Conservation (phyloP, 2,113 vertebrate genomes). For the Bostrychus sinensis region DNA sequence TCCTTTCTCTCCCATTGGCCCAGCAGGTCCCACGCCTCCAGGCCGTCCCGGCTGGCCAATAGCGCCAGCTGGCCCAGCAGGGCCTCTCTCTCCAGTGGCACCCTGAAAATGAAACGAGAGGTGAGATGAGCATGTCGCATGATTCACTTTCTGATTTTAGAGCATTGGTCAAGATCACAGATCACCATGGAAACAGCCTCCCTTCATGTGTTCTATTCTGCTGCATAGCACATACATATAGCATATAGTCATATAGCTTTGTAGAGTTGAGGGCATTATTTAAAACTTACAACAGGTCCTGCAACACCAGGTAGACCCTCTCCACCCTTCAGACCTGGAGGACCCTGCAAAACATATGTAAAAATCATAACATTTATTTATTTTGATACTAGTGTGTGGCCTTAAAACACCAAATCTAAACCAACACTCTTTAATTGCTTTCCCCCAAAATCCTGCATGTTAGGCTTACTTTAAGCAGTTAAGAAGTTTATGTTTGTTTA, state of each 20-base stretch:
- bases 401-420: too few species aligned
- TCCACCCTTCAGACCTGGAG: slow-evolving; percentile 87
- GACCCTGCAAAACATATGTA: slow-evolving; percentile 76
- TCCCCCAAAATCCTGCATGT: too few species aligned
- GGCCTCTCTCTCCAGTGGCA: slow-evolving; percentile 86
- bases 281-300: slow-evolving; percentile 82
- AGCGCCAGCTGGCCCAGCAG: slow-evolving; percentile 83
- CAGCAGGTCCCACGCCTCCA: slow-evolving; percentile 82
- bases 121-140: slow-evolving; percentile 32
- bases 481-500: too few species aligned
- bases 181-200: slow-evolving; percentile 70
- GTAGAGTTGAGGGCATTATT: not conserved
- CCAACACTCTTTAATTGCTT: too few species aligned
- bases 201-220: slow-evolving; percentile 33
- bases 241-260: not conserved
- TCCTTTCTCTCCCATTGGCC: slow-evolving; percentile 90
- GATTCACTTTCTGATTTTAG: slow-evolving; percentile 53
- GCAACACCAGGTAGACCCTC: slow-evolving; percentile 84
- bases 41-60: slow-evolving; percentile 88
- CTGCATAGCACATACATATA: slow-evolving; percentile 17
- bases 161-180: slow-evolving; percentile 35
- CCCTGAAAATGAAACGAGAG: slow-evolving; percentile 78
- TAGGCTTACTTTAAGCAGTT: too few species aligned
- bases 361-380: not conserved
- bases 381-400: too few species aligned